phyloP scores from a whole-genome alignment of 2,113 vertebrate genomes.

The Pimephales promelas region DNA sequence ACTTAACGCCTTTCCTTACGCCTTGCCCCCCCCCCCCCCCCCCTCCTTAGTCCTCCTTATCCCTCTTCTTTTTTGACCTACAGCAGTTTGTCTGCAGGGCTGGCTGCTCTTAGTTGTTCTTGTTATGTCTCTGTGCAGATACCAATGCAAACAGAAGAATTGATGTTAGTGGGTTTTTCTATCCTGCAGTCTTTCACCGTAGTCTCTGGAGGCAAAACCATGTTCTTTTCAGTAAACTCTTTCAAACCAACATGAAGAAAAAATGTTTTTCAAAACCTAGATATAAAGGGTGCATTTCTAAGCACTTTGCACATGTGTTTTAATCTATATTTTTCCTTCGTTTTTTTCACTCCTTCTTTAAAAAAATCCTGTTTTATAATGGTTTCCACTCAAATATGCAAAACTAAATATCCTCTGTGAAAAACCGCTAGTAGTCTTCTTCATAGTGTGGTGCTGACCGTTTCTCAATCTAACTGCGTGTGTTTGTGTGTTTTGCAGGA shows the following conservation, averaged over 20 bases:
- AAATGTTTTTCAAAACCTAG: not conserved
- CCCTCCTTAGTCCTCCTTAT: too few relatives aligned
- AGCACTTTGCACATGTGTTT: not conserved
- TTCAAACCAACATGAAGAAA: not conserved
- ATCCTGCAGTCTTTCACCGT: not conserved
- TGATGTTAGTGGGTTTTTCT: not conserved
- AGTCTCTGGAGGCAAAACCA: conserved; percentile 1
- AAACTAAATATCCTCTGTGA: too few relatives aligned
- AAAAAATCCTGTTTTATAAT: too few relatives aligned
- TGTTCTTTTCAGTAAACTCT: conserved; percentile 4
- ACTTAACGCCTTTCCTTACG: not conserved
- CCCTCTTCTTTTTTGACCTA: conserved; percentile 15
- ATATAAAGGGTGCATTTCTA: not conserved
- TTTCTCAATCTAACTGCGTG: not conserved
- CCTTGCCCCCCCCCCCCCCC: too few relatives aligned
- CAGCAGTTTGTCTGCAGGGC: conserved; percentile 23
- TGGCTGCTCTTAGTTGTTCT: not conserved
- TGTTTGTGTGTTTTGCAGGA: conserved; percentile 77
- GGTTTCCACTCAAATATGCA: too few relatives aligned
- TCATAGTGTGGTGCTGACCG: not conserved
- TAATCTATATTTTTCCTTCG: not conserved
- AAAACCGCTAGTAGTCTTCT: not conserved
- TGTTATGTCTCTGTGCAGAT: conserved; percentile 42
- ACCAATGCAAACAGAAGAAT: not conserved
- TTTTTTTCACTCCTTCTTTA: too few relatives aligned